Conservation (phyloP, 1,140 invertebrate species). For the Xylocopa sonorina region DNA sequence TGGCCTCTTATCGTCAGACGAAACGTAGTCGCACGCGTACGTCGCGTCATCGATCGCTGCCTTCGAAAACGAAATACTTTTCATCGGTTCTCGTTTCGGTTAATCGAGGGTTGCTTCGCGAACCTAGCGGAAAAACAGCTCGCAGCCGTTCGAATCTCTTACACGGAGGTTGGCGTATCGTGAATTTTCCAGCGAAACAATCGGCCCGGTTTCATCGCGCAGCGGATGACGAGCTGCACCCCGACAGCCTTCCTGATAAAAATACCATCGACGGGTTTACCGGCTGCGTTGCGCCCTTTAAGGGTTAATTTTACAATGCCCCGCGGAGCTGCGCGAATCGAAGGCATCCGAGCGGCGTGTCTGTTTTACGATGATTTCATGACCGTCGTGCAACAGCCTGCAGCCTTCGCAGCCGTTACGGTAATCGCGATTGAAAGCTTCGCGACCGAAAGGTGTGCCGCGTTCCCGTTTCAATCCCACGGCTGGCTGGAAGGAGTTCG, state of each 20-base stretch:
- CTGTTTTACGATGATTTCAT: constrained; percentile 33
- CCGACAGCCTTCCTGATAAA: constrained; percentile 62
- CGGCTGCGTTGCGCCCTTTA: constrained; percentile 44
- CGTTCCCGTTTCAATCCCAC: not conserved
- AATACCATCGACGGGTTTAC: constrained; percentile 61
- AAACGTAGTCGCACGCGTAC: not conserved
- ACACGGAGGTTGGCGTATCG: not conserved
- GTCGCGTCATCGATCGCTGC: too few relatives aligned
- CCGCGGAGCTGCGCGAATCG: constrained; percentile 23
- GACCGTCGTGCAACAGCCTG: constrained; percentile 3
- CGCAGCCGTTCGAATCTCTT: not conserved
- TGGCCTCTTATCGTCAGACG: not conserved
- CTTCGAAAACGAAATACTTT: too few relatives aligned
- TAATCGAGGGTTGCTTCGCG: not conserved
- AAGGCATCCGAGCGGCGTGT: not conserved
- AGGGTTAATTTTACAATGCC: constrained; percentile 54
- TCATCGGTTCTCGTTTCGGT: too few relatives aligned
- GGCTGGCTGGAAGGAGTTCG: too few relatives aligned
- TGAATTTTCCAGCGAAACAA: constrained; percentile 9
- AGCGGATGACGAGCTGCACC: constrained; percentile 28
- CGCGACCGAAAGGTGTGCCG: too few relatives aligned
- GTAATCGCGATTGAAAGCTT: constrained; percentile 15
- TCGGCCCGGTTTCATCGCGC: not conserved
- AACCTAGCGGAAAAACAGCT: not conserved
- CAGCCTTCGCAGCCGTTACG: not conserved